A percentile compares a stretch with the other conserved stretches of the same genome.
Evolutionary conservation across 2,797 vertebrate genomes (phyloP).

Genomic region (Anguilla marmorata): DNA sequence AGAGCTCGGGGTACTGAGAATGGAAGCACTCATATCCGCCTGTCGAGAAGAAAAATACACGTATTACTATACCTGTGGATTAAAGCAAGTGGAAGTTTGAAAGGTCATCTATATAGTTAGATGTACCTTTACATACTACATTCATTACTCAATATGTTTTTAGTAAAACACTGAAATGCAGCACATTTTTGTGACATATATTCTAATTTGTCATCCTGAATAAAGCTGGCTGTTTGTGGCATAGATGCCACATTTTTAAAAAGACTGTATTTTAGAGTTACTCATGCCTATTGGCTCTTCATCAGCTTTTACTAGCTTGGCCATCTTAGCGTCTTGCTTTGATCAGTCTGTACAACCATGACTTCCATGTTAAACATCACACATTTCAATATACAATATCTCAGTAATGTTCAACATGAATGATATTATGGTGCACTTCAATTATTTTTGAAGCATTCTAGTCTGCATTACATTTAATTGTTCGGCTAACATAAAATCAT

Average conservation of each 20-base stretch:
- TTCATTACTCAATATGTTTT: background rate
- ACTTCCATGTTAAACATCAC: background rate
- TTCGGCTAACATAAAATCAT: background rate
- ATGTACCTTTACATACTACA: background rate
- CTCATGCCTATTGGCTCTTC: background rate
- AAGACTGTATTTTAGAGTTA: background rate
- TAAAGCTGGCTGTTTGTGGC: background rate
- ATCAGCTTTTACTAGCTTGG: background rate
- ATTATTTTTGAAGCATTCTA: background rate
- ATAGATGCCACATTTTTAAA: background rate
- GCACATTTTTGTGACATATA: background rate
- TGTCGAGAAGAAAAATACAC: conserved; percentile 52
- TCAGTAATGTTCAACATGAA: background rate
- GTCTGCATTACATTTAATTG: background rate
- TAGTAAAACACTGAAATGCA: background rate
- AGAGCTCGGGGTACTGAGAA: conserved; percentile 93
- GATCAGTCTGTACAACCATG: background rate
- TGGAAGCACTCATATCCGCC: conserved; percentile 95
- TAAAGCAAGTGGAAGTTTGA: background rate
- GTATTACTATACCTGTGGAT: background rate
- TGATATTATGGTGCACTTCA: background rate
- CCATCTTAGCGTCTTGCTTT: background rate
- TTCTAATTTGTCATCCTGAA: background rate
- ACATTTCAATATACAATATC: background rate
- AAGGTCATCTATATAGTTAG: background rate